Base-by-base conservation (phyloP, 2,113 vertebrate genomes). In the Clarias magur region DNA sequence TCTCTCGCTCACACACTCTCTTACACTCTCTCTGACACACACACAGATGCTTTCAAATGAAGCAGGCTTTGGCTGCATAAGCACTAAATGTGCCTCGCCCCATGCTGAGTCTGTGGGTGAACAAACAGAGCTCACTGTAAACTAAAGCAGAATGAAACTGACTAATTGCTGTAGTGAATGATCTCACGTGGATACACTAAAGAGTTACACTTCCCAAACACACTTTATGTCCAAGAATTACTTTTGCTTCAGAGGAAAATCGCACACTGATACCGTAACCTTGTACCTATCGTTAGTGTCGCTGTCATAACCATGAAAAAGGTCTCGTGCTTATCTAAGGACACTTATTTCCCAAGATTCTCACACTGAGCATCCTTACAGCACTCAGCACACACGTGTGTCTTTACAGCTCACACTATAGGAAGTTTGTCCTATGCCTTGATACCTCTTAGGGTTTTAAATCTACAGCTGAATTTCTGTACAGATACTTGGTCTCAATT, bases 61-160 rank as follows among this genome's bases (percentile, higher is more conserved):
- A 62, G 82, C 23, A 84, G 80, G 38, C 11, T 82, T 67, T 27
- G 53, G 82, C 27, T 72, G 67, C n/a, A 56, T n/a, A 63, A 76
- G 57, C 72, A 82, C 79, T 80, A 73, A 87, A 83, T 86, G 34
- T 81, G 30, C 5, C 56, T 34, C 9, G 57, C 27, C 23, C 10
- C 27, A 53, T 56, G 80, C 59, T 42, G 75, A 53, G 62, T 85
- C 54, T 85, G 84, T 72, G 84, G 53, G 4, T 67, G n/a, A 82
- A 82, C 56, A 73, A 68, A 53, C 62, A 67, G 23, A 82, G 42
- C 42, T 67, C 63, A 70, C 62, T 83, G 62, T 83, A 53, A 48
- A 67, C 82, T 56, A 83, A 54, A 70, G 82, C 48, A 57, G 30
- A 34, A 70, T 34, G 48, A 17, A 83, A 56, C 48, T n/a, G 59